Base-by-base conservation (phyloP, 2,797 vertebrate genomes). In the Spheniscus humboldti region DNA sequence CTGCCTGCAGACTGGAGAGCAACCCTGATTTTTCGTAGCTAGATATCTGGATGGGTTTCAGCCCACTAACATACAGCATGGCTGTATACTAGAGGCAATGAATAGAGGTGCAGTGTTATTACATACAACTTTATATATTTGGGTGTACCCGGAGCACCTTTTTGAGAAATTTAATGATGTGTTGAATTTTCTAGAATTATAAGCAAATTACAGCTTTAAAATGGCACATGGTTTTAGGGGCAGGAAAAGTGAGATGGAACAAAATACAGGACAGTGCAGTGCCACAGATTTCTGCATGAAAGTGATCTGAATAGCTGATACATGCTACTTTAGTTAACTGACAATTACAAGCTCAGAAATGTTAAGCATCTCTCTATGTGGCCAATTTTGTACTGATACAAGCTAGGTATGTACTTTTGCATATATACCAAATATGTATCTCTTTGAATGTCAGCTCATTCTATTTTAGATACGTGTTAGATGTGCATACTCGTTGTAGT, bases 151-250 rank as follows among this genome's bases (percentile, higher is more conserved):
- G 41, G 45, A 76, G 28, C 43, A 50, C 24, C 50, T 56, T 57
- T 63, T 1, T 5, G 50, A 52, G 80, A 52, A 56, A 68, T 52
- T 5, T 35, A 10, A 7, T 7, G 5, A 7, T 7, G 5, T 8
- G 22, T 9, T 89, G 91, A 53, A 48, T 91, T 85, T 91, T 91
- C 78, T 71, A 53, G 67, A 94, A 87, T 64, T 73, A 9, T 39
- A 88, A 27, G 20, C 18, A 52, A 72, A 41, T 63, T 30, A 13
- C 16, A 67, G 56, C 59, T 74, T 68, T 53, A 15, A 82, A 85
- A 37, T n/a, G 72, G 57, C 68, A 78, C 9, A 1, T 57, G 57
- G 28, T 3, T 66, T 81, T 35, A 56, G 25, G 39, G 37, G 15
- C 35, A 62, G 43, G 63, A 68, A 33, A 37, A 79, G 57, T 45